These are phyloP conservation scores for Catamblyrhynchus diadema DNA, from an alignment of 2,797 vertebrate species.

Conservation along the genomic window DNA sequence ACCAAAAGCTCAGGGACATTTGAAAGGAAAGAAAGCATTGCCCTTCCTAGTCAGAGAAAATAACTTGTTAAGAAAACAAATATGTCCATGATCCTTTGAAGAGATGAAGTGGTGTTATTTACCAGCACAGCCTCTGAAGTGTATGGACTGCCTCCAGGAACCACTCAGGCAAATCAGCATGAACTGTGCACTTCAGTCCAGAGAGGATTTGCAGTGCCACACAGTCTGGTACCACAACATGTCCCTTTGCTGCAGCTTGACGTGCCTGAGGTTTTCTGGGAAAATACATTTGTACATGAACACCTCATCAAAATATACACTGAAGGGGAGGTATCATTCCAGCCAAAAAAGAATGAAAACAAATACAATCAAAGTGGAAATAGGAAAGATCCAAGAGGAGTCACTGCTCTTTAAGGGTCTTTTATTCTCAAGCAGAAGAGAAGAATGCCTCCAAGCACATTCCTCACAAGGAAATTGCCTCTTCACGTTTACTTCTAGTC, in stretches of 20 bases:
- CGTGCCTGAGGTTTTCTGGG: neutral
- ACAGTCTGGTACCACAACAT: neutral
- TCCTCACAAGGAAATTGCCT: neutral
- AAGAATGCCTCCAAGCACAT: neutral
- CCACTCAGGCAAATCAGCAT: neutral
- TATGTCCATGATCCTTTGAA: neutral
- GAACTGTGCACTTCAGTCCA: neutral
- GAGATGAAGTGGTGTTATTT: neutral
- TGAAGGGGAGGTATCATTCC: neutral
- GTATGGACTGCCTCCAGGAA: neutral
- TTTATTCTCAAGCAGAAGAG: neutral
- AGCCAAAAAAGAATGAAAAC: neutral
- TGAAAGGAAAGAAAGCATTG: neutral
- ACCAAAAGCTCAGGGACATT: neutral
- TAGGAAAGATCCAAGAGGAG: neutral
- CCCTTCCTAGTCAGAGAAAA: neutral
- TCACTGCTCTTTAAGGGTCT: neutral
- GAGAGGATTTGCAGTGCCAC: neutral
- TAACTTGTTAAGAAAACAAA: neutral
- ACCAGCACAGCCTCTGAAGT: neutral
- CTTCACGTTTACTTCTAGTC: neutral
- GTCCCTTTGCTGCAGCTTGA: neutral
- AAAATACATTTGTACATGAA: neutral
- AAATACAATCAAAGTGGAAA: neutral
- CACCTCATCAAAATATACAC: neutral